phyloP scores from a whole-genome alignment of 1,140 invertebrate species.

The Zaprionus capensis region DNA sequence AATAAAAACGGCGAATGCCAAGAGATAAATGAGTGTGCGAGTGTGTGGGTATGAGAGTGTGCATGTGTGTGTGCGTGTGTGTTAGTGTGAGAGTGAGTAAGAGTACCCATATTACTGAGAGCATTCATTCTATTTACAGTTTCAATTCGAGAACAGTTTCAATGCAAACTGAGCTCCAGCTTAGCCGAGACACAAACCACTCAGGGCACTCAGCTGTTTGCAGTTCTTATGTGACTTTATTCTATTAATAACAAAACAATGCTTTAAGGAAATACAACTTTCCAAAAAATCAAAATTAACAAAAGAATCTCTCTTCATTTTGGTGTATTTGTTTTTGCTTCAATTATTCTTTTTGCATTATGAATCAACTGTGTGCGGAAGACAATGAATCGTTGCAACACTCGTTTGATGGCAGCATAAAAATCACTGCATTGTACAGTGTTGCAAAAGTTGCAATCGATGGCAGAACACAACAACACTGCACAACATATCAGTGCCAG shows the following conservation, averaged over 20 bases:
- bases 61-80: neutral
- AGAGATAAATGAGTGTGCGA: slow-evolving; percentile 53
- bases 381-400: slow-evolving; percentile 37
- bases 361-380: slow-evolving; percentile 8
- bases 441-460: slow-evolving; percentile 55
- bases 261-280: neutral
- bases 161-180: neutral
- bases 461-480: slow-evolving; percentile 10
- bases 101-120: neutral
- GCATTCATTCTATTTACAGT: slow-evolving; percentile 7
- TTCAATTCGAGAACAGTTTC: slow-evolving; percentile 10
- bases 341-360: neutral
- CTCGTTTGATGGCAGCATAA: slow-evolving; percentile 68
- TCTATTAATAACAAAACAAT: neutral
- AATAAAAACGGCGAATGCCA: slow-evolving; percentile 74
- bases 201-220: neutral
- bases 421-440: slow-evolving; percentile 69
- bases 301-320: neutral
- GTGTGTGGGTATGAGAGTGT: neutral
- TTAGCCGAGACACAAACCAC: neutral
- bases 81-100: neutral
- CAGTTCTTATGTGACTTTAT: neutral
- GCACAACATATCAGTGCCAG: slow-evolving; percentile 69
- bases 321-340: neutral
- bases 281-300: neutral